Percentiles rank a stretch among this genome's conserved stretches.
Evolutionary conservation across 2,888 invertebrate species (phyloP).

Genomic region (Patella pellucida): DNA sequence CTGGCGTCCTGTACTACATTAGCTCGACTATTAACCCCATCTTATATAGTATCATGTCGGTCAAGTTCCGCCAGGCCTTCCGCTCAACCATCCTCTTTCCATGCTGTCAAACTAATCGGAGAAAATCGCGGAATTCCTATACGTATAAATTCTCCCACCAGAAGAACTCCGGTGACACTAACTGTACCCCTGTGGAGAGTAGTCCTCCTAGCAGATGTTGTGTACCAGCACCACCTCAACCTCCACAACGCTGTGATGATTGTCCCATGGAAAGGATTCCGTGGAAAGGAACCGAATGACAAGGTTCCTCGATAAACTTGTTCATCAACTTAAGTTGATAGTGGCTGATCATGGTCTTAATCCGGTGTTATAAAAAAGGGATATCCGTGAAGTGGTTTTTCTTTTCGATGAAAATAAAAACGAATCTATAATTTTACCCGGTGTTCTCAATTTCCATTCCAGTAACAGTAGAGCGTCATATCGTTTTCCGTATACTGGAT

Average conservation of each 20-base stretch:
- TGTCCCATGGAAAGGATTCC: constrained; percentile 1
- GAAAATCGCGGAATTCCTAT: constrained; percentile 37
- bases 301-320: not conserved
- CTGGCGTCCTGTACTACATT: constrained; percentile 90
- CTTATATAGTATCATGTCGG: constrained; percentile 94
- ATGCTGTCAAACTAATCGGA: constrained; percentile 37
- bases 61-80: constrained; percentile 92
- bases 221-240: not conserved
- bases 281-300: not conserved
- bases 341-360: too few species aligned
- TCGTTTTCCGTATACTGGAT: too few species aligned
- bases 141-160: constrained; percentile 50
- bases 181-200: constrained; percentile 46
- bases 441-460: too few species aligned
- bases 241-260: not conserved
- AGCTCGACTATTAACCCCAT: constrained; percentile 94
- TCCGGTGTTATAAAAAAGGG: too few species aligned
- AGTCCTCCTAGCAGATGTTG: constrained; percentile 31
- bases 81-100: constrained; percentile 75
- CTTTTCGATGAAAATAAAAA: too few species aligned
- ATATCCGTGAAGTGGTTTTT: too few species aligned
- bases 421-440: too few species aligned
- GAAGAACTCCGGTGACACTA: constrained; percentile 52
- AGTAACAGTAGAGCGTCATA: too few species aligned
- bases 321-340: not conserved